These are phyloP conservation scores for Dynastes hyllus DNA, from an alignment of 2,888 invertebrate species.

Conservation along the genomic window DNA sequence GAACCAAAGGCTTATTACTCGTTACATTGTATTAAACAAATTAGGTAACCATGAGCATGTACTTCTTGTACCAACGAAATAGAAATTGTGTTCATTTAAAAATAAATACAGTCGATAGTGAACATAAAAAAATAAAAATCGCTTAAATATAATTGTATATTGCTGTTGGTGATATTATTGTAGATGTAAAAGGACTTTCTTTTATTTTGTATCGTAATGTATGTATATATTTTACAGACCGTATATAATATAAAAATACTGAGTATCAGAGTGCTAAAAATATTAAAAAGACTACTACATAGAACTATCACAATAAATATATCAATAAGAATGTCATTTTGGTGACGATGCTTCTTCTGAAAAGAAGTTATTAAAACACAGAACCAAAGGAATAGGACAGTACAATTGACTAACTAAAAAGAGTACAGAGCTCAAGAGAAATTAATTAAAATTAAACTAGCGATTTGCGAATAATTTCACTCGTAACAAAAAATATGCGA, in stretches of 20 bases:
- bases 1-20: constrained; percentile 31
- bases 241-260: constrained; percentile 51
- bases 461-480: constrained; percentile 77
- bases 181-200: constrained; percentile 33
- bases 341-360: constrained; percentile 5
- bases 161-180: constrained; percentile 36
- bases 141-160: constrained; percentile 46
- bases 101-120: constrained; percentile 46
- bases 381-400: constrained; percentile 13
- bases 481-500: constrained; percentile 88
- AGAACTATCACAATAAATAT: constrained; percentile 54
- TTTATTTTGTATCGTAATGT: constrained; percentile 22
- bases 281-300: constrained; percentile 49
- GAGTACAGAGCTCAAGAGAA: not conserved
- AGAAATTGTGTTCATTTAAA: constrained; percentile 31
- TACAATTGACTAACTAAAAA: constrained; percentile 19
- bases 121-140: constrained; percentile 51
- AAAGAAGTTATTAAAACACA: constrained; percentile 24
- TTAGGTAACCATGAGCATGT: constrained; percentile 47
- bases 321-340: constrained; percentile 49
- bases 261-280: constrained; percentile 51
- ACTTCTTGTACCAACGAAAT: not conserved
- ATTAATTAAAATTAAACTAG: constrained; percentile 33
- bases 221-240: constrained; percentile 37
- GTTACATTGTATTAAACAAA: constrained; percentile 23